Conservation (phyloP, 2,888 invertebrate species). For the Nomada fucata region DNA sequence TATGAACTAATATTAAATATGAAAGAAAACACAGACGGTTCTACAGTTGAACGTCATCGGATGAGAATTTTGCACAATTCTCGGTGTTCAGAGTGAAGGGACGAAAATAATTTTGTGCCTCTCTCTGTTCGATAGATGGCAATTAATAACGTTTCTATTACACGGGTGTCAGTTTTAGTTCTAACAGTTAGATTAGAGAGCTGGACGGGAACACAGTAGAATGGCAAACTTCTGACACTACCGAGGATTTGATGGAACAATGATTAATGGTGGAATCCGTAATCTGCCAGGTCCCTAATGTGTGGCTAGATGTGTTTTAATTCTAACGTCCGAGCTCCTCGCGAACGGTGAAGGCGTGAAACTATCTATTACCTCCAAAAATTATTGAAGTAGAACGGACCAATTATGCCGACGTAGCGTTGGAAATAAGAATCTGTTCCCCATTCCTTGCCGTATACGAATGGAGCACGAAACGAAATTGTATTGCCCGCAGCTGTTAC, state of each 20-base stretch:
- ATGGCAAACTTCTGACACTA: neutral
- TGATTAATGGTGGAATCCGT: neutral
- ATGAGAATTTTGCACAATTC: too few species aligned
- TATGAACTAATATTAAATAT: neutral
- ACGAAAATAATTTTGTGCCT: too few species aligned
- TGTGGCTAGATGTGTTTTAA: neutral
- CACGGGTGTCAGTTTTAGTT: neutral
- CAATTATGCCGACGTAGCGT: neutral
- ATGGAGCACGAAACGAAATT: too few species aligned
- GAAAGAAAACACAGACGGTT: neutral
- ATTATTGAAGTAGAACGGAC: neutral
- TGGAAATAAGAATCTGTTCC: neutral
- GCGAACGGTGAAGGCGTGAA: conserved; percentile 5
- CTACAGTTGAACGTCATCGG: neutral
- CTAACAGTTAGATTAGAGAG: neutral
- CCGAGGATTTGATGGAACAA: neutral
- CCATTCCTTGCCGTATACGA: neutral
- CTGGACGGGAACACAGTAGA: neutral
- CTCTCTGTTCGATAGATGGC: too few species aligned
- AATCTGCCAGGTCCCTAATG: neutral
- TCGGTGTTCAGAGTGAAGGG: too few species aligned
- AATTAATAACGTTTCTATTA: too few species aligned
- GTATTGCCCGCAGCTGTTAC: too few species aligned
- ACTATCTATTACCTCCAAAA: conserved; percentile 3
- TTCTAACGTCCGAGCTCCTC: neutral